Evolutionary conservation across 2,888 invertebrate genomes (phyloP), one percentile per base, ranked within the genome.

Genomic region (Pristionchus japonicus): DNA sequence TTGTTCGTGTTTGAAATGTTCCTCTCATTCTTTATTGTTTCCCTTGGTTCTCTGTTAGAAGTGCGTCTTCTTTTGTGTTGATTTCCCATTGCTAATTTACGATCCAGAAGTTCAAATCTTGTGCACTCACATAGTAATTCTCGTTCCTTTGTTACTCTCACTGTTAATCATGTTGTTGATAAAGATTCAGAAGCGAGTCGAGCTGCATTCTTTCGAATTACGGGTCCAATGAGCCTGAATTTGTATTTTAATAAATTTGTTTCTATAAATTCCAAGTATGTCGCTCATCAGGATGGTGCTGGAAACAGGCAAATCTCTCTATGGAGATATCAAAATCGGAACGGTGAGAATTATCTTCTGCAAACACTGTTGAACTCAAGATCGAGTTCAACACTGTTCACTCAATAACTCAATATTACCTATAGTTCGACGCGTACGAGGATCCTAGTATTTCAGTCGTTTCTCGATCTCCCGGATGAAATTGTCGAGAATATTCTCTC

Each of bases 381-480:
- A n/a, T n/a, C n/a, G n/a, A n/a, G n/a, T n/a, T n/a, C n/a, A n/a
- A n/a, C n/a, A n/a, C n/a, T n/a, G n/a, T n/a, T n/a, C n/a, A n/a
- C n/a, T n/a, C n/a, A n/a, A n/a, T n/a, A n/a, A n/a, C n/a, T n/a
- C n/a, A n/a, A n/a, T n/a, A n/a, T n/a, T n/a, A n/a, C n/a, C n/a
- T n/a, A n/a, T n/a, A n/a, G n/a, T n/a, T n/a, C n/a, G n/a, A n/a
- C n/a, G n/a, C n/a, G n/a, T n/a, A n/a, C n/a, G n/a, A n/a, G n/a
- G n/a, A n/a, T n/a, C n/a, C n/a, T n/a, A n/a, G n/a, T n/a, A n/a
- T 23, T 77, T 43, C 77, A 77, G 77, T 77, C 77, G 0, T 15
- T 77, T 27, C 34, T 43, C 77, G 77, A 77, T 77, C 43, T 77
- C n/a, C 43, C 77, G 43, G 43, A 77, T 77, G 70, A 77, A 27